phyloP scores from a whole-genome alignment of 2,888 invertebrate genomes.

The Lithophane ornitopus region DNA sequence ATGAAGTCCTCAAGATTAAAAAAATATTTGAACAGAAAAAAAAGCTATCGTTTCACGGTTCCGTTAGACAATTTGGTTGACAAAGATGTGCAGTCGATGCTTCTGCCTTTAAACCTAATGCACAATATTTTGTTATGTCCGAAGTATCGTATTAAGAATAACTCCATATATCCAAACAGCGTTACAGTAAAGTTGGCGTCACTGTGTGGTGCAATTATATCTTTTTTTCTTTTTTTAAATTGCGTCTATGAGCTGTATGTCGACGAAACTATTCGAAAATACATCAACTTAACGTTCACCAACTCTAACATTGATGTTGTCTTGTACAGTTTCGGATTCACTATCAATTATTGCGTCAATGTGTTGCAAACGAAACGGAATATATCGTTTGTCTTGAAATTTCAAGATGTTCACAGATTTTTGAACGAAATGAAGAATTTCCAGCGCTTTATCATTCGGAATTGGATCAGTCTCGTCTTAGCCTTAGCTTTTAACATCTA shows the following conservation, averaged over 20 bases:
- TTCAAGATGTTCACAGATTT: conserved; percentile 32
- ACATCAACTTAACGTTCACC: conserved; percentile 1
- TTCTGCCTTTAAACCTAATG: conserved; percentile 17
- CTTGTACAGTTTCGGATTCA: conserved; percentile 22
- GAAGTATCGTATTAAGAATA: conserved; percentile 10
- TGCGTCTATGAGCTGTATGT: conserved; percentile 3
- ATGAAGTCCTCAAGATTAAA: conserved; percentile 12
- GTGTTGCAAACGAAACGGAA: conserved; percentile 18
- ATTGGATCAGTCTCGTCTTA: conserved; percentile 14
- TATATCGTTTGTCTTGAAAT: conserved; percentile 10
- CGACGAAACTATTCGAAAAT: conserved; percentile 3
- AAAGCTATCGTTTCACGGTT: background rate
- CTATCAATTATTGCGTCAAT: conserved; percentile 25
- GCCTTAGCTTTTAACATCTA: conserved; percentile 6
- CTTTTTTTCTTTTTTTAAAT: conserved; percentile 2
- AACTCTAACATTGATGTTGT: conserved; percentile 14
- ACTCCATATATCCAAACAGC: conserved; percentile 10
- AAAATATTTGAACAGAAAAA: background rate
- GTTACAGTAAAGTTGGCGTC: conserved; percentile 1
- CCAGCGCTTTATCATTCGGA: background rate
- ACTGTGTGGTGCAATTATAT: background rate
- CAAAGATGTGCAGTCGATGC: conserved; percentile 41
- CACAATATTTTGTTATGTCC: conserved; percentile 4
- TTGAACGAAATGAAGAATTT: conserved; percentile 3
- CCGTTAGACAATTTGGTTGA: conserved; percentile 7